Base-by-base conservation (phyloP, 2,888 invertebrate genomes). In the Falcaria lacertinaria region DNA sequence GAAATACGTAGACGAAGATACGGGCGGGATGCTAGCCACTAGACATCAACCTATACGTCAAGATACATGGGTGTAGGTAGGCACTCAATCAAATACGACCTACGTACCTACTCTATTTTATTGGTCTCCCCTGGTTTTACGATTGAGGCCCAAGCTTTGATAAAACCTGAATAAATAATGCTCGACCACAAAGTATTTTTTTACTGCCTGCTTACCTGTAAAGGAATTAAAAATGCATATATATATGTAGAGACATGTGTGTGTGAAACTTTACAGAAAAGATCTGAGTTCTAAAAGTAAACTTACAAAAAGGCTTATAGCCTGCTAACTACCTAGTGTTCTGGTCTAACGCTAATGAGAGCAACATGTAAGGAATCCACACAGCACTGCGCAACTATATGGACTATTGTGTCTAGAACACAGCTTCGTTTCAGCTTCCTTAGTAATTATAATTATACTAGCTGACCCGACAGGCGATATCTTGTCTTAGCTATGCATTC, bases 151-250 rank as follows among this genome's bases (percentile, higher is more conserved):
- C 33, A 28, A 32, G 28, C 32, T 34, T 22, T 34, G 33, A 40
- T 40, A 22, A 34, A 33, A 15, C 34, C 34, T 15, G 34, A 19
- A 33, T 8, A 34, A n/a, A 19, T 40, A 40, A 40, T 40, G 33
- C 34, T 8, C 15, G 8, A 15, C 15, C 15, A 15, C 34, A 15
- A 15, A 13, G 34, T 11, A 34, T 15, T 13, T 34, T 15, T 15
- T 34, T 34, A 34, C 15, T 15, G 13, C 34, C 15, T 15, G 15
- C 15, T 34, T 15, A 34, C 8, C 15, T 4, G 1, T 8, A 15
- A 15, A 8, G 28, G 28, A 28, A 11, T 28, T 5, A 28, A 28
- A 28, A 28, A n/a, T n/a, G n/a, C n/a, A n/a, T n/a, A n/a, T n/a
- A n/a, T n/a, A n/a, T n/a, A n/a, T n/a, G n/a, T n/a, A n/a, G n/a